These are phyloP conservation scores for Hemaris fuciformis DNA, from an alignment of 2,888 invertebrate genomes.

Conservation along the genomic window DNA sequence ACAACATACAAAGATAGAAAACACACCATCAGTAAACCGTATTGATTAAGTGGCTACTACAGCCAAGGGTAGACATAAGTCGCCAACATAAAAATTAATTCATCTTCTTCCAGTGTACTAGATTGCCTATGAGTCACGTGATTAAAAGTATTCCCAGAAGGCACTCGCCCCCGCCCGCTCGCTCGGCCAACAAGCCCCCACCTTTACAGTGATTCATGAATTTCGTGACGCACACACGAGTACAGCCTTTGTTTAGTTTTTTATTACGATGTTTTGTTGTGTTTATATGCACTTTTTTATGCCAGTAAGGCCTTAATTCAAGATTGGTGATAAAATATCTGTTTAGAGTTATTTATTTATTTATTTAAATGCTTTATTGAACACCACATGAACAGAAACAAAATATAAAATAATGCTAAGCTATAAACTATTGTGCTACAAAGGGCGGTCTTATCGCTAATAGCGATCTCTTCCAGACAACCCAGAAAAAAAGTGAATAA, in stretches of 20 bases:
- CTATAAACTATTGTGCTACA: too few relatives aligned
- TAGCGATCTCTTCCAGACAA: too few relatives aligned
- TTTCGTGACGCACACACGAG: constrained; percentile 35
- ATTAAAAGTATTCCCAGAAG: neutral
- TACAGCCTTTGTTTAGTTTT: constrained; percentile 28
- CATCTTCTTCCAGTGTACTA: neutral
- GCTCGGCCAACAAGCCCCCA: neutral
- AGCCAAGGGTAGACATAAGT: neutral
- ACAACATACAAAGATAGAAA: too few relatives aligned
- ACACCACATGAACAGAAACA: too few relatives aligned
- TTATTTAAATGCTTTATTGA: too few relatives aligned
- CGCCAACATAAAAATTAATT: neutral
- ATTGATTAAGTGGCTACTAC: neutral
- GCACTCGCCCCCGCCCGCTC: constrained; percentile 18
- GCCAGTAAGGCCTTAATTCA: neutral
- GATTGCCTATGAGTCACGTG: neutral
- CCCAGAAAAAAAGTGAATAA: too few relatives aligned
- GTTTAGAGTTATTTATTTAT: too few relatives aligned
- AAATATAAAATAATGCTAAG: too few relatives aligned
- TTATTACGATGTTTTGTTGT: constrained; percentile 18
- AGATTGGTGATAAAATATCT: neutral
- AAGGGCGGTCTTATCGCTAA: too few relatives aligned
- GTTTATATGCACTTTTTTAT: constrained; percentile 28
- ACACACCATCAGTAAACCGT: neutral
- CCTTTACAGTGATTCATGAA: constrained; percentile 29